Percentiles rank a stretch among this genome's conserved stretches.
These are phyloP conservation scores for Chrysotoxum bicinctum DNA, from an alignment of 2,888 invertebrate genomes.

Conservation along the genomic window DNA sequence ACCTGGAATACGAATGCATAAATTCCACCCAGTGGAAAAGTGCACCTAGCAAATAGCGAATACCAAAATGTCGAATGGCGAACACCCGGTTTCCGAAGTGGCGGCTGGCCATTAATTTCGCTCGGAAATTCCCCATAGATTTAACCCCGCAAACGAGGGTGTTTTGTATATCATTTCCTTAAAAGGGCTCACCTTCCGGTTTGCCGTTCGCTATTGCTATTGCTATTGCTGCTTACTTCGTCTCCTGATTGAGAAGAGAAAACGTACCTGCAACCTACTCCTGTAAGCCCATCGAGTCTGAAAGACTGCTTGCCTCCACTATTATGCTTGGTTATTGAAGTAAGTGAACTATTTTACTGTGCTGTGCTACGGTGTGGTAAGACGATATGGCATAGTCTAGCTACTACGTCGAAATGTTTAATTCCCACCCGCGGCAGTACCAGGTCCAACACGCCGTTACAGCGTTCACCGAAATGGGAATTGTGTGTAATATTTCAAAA, in stretches of 20 bases:
- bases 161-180: conserved; percentile 79
- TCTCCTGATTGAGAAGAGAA: not conserved
- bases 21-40: conserved; percentile 3
- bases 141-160: conserved; percentile 44
- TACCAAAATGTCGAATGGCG: conserved; percentile 24
- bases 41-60: not conserved
- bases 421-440: conserved; percentile 28
- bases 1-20: conserved; percentile 50
- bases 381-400: not conserved
- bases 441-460: conserved; percentile 1
- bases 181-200: conserved; percentile 77
- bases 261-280: not conserved
- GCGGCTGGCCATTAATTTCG: conserved; percentile 68
- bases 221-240: not conserved
- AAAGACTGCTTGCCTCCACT: not conserved
- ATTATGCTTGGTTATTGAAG: conserved; percentile 47
- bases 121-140: conserved; percentile 71
- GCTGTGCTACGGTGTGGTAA: not conserved
- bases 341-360: conserved; percentile 53
- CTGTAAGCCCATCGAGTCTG: not conserved
- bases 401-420: conserved; percentile 38
- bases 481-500: conserved; percentile 59
- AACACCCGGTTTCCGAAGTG: conserved; percentile 48
- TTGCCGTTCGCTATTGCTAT: conserved; percentile 12
- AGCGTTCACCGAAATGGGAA: conserved; percentile 46